Evolutionary conservation across 2,888 invertebrate species (phyloP), one percentile per base, ranked within the genome.

Genomic region (Cephonodes hylas): DNA sequence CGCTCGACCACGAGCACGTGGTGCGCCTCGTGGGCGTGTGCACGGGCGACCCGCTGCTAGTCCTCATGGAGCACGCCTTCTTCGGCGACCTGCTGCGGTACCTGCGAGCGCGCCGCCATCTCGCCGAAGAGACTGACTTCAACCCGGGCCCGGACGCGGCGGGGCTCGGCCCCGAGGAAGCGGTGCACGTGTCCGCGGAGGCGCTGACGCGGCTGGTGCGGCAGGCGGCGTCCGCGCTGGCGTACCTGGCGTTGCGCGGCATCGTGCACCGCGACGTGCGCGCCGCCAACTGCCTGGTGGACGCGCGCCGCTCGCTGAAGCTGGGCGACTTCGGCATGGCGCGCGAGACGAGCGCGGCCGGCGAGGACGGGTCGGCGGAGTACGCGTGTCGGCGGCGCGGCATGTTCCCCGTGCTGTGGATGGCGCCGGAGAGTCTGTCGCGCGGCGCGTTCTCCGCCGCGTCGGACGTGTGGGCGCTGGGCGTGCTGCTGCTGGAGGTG

Each of bases 41-140:
- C 67, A 95, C 96, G 1, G 95, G 96, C 70, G 95, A 94, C 3
- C 96, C 97, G 66, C 97, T 97, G 0, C 95, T 97, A 7, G 95
- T 97, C 73, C 96, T 97, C 0, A 97, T 98, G 97, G 98, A 98
- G 83, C 97, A 96, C 73, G 97, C 98, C 94, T 91, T 97, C 4
- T 97, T 97, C 79, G 98, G 97, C 15, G 98, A 98, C 81, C 86
- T 98, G 70, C 96, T 96, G 80, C 96, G 96, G 0, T 98, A 96
- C 82, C 91, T 98, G 45, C 87, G 42, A 89, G 72, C 75, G 44
- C 81, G 98, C 59, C 93, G 97, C 22, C 95, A 96, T 82, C 92
- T 97, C 70, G n/a, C n/a, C n/a, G n/a, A n/a, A n/a, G n/a, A n/a
- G n/a, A n/a, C n/a, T n/a, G n/a, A n/a, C n/a, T n/a, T n/a, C n/a